phyloP scores from a whole-genome alignment of 2,113 vertebrate genomes.

The Antigone vipio region DNA sequence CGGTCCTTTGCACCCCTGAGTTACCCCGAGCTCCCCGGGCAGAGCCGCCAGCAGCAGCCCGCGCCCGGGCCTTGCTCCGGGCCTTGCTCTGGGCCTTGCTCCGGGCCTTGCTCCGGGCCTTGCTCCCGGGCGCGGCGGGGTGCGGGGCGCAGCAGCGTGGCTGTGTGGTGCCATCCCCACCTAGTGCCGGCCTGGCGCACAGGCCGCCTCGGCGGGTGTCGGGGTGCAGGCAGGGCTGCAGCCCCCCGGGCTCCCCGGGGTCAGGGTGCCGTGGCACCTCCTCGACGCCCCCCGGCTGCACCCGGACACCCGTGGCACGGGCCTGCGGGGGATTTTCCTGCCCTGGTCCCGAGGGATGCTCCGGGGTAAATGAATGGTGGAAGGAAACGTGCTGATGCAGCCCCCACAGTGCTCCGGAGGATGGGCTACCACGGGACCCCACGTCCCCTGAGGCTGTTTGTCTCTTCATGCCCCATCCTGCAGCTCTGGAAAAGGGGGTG shows the following conservation, averaged over 20 bases:
- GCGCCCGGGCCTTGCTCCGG: neutral
- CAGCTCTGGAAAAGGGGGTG: neutral
- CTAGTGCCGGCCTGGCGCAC: conserved; percentile 50
- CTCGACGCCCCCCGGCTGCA: neutral
- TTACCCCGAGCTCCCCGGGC: neutral
- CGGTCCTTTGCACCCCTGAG: neutral
- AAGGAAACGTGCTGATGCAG: neutral
- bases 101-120: neutral
- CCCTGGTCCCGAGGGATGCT: neutral
- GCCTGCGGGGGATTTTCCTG: neutral
- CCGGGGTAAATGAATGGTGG: neutral
- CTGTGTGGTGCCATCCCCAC: conserved; percentile 20
- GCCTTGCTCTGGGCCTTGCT: neutral
- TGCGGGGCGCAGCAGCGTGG: neutral
- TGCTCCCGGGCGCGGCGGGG: neutral
- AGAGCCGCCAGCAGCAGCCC: neutral
- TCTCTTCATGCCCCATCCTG: neutral
- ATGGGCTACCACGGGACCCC: accelerated
- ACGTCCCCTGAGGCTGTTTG: neutral
- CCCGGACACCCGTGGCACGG: neutral
- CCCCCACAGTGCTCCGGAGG: neutral
- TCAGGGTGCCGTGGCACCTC: neutral
- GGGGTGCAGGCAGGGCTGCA: neutral
- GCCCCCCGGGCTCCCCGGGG: neutral
- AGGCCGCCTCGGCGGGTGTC: neutral